phyloP scores from a whole-genome alignment of 2,113 vertebrate species.

The Callaeas wilsoni region DNA sequence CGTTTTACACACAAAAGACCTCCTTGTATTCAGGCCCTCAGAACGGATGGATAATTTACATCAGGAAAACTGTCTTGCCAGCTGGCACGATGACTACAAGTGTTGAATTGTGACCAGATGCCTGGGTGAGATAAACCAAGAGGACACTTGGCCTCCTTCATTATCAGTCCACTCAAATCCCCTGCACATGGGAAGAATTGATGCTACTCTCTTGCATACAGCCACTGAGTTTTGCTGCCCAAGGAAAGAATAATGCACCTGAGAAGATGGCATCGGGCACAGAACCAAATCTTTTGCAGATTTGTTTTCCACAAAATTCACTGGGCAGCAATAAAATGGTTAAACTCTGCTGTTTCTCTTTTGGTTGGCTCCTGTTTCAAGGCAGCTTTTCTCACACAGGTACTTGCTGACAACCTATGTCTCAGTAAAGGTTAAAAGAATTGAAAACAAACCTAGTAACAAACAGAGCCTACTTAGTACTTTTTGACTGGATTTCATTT shows the following conservation, averaged over 20 bases:
- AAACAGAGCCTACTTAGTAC: background rate
- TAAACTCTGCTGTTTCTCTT: background rate
- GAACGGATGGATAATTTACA: slow-evolving; percentile 70
- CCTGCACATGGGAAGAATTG: background rate
- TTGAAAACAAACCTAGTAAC: background rate
- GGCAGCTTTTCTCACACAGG: background rate
- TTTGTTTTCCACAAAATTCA: background rate
- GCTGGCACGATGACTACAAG: slow-evolving; percentile 58
- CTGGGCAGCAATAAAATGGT: background rate
- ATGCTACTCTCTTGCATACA: background rate
- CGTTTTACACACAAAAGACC: slow-evolving; percentile 56
- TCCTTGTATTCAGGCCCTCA: slow-evolving; percentile 63
- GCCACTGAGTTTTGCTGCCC: background rate
- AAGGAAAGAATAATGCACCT: background rate
- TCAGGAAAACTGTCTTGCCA: slow-evolving; percentile 49
- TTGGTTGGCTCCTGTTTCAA: background rate
- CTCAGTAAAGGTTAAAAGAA: background rate
- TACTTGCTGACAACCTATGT: background rate
- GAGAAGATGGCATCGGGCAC: background rate
- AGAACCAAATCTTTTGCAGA: background rate
- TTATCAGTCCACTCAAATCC: background rate
- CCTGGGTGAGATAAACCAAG: slow-evolving; percentile 60
- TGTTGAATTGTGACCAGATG: slow-evolving; percentile 68
- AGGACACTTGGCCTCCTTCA: background rate
- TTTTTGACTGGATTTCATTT: background rate